These are phyloP conservation scores for Onychostruthus taczanowskii DNA, from an alignment of 2,113 vertebrate genomes.

Conservation along the genomic window DNA sequence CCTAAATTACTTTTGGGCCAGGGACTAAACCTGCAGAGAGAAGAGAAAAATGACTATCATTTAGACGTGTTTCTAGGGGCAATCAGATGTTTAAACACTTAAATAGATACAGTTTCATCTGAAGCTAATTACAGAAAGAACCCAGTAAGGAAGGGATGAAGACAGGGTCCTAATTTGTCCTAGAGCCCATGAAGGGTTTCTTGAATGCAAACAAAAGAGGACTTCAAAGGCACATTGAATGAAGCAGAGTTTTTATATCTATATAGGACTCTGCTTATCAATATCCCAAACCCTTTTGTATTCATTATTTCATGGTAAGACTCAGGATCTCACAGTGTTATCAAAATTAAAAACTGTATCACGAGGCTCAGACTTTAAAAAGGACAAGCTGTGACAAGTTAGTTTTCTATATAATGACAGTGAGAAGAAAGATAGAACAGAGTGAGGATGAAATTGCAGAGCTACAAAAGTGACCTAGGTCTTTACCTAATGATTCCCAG, in stretches of 20 bases:
- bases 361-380: neutral
- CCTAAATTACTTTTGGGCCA: neutral
- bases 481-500: neutral
- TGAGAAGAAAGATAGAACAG: neutral
- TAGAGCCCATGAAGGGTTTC: neutral
- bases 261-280: neutral
- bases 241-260: neutral
- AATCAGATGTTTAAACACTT: constrained; percentile 9
- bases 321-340: neutral
- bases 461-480: neutral
- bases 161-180: neutral
- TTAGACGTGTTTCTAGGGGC: neutral
- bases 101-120: constrained; percentile 1
- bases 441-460: neutral
- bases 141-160: neutral
- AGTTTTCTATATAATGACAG: neutral
- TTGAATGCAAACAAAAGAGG: neutral
- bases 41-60: neutral
- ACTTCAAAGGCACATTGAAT: neutral
- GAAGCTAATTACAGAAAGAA: constrained; percentile 20
- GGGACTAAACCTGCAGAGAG: neutral
- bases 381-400: neutral
- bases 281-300: neutral
- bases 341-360: neutral
- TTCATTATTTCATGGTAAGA: neutral